Conservation (phyloP, 2,113 vertebrate species). For the Tyto alba region DNA sequence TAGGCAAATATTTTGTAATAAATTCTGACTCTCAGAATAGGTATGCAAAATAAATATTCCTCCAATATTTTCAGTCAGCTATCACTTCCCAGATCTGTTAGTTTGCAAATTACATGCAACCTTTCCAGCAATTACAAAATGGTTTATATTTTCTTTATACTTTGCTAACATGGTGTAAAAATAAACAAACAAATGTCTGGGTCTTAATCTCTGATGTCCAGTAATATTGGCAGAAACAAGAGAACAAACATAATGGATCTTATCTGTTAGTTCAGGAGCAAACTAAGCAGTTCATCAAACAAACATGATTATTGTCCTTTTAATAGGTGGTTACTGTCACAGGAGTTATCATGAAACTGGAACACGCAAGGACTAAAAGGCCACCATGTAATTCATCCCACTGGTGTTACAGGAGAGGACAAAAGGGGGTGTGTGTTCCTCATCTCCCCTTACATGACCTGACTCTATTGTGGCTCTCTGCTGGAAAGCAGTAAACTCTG, state of each 20-base stretch:
- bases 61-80: not conserved
- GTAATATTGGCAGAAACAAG: not conserved
- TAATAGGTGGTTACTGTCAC: not conserved
- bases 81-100: not conserved
- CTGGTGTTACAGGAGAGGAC: not conserved
- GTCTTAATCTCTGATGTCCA: not conserved
- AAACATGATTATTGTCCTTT: conserved; percentile 5
- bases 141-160: not conserved
- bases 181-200: not conserved
- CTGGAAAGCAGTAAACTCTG: not conserved
- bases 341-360: not conserved
- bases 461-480: not conserved
- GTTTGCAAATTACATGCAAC: not conserved
- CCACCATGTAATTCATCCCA: not conserved
- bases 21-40: not conserved
- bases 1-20: not conserved
- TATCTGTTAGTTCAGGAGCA: conserved; percentile 48
- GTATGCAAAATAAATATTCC: not conserved
- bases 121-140: not conserved
- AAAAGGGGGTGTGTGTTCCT: not conserved
- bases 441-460: not conserved
- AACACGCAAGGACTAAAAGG: not conserved
- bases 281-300: not conserved
- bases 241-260: not conserved
- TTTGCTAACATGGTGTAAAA: not conserved